A percentile compares a stretch with the other conserved stretches of the same genome.
Evolutionary conservation across 92 coral and sea anemone species (phyloP).

Genomic region (Bergia puertoricense): DNA sequence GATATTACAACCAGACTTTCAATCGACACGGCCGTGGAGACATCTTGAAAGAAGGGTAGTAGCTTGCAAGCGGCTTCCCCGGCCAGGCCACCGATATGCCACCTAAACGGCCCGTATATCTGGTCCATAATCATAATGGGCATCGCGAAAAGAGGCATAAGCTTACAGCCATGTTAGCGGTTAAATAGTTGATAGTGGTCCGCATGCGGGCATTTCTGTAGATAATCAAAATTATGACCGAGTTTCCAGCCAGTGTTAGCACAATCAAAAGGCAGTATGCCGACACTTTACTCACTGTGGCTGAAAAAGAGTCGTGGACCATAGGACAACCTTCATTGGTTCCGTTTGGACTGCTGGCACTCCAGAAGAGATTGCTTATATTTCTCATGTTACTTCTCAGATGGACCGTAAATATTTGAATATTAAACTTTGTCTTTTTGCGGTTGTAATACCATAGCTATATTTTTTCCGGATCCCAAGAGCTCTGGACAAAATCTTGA

Average conservation of each 20-base stretch:
- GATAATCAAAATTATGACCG: background rate
- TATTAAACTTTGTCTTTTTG: background rate
- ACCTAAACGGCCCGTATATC: constrained; percentile 6
- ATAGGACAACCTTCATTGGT: background rate
- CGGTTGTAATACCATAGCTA: background rate
- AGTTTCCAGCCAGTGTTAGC: constrained; percentile 1
- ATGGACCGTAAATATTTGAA: background rate
- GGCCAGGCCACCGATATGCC: constrained; percentile 9
- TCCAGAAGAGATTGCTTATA: background rate
- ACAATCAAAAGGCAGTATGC: background rate
- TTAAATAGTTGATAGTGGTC: background rate
- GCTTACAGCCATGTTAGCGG: constrained; percentile 13
- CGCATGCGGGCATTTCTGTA: constrained; percentile 5
- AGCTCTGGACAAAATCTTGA: too few species aligned
- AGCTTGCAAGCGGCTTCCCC: constrained; percentile 9
- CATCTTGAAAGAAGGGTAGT: constrained; percentile 4
- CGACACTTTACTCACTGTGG: background rate
- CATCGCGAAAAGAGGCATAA: constrained; percentile 11
- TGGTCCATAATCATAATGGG: background rate
- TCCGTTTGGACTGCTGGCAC: background rate
- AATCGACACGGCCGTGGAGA: constrained; percentile 12
- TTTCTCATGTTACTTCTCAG: background rate
- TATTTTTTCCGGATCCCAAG: background rate
- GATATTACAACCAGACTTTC: constrained; percentile 7
- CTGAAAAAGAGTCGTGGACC: background rate